Conservation (phyloP, 2,888 invertebrate genomes). For the Acholoe squamosa region DNA sequence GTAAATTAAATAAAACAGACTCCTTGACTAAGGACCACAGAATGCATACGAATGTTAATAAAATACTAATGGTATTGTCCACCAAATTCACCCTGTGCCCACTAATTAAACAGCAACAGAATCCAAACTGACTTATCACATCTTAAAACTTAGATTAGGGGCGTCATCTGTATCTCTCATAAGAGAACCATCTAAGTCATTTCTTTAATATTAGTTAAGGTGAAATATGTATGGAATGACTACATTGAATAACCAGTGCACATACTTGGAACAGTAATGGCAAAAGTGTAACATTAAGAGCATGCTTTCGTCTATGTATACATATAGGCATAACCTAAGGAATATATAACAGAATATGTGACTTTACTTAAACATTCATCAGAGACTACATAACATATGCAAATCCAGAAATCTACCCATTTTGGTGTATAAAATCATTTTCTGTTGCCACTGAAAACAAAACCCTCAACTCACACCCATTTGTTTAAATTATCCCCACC, state of each 20-base stretch:
- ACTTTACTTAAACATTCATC: neutral
- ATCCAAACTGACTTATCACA: neutral
- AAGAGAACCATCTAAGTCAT: neutral
- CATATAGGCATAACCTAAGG: neutral
- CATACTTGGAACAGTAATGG: neutral
- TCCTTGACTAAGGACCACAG: neutral
- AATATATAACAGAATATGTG: constrained; percentile 17
- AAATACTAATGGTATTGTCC: neutral
- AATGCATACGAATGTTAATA: neutral
- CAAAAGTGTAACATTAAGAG: neutral
- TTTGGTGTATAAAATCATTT: too few relatives aligned
- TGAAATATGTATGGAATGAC: constrained; percentile 28
- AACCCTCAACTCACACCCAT: too few relatives aligned
- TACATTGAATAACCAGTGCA: neutral
- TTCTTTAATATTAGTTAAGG: neutral
- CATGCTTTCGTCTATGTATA: neutral
- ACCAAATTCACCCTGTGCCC: neutral
- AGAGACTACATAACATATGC: too few relatives aligned
- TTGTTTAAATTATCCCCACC: too few relatives aligned
- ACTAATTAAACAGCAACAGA: neutral
- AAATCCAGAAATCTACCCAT: too few relatives aligned
- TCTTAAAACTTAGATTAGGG: neutral
- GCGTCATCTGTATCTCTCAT: neutral
- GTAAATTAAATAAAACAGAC: neutral
- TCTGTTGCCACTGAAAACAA: too few relatives aligned